Percentiles rank a stretch among this genome's conserved stretches.
Evolutionary conservation across 2,888 invertebrate genomes (phyloP).

Genomic region (Harpalus rubripes): DNA sequence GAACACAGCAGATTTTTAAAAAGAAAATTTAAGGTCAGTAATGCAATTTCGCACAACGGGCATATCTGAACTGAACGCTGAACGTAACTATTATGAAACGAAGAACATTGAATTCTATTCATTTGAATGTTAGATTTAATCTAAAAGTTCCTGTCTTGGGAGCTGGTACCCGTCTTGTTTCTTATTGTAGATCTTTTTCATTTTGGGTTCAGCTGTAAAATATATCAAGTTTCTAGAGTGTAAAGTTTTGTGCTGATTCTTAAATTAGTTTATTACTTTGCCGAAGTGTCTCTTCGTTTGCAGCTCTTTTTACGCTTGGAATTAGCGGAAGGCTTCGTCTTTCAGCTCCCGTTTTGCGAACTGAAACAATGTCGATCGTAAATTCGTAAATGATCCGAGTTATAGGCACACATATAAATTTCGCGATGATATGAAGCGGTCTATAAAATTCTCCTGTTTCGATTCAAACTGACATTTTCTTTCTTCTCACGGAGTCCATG

Average conservation of each 20-base stretch:
- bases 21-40: conserved; percentile 41
- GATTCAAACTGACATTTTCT: conserved; percentile 57
- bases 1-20: conserved; percentile 22
- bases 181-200: conserved; percentile 61
- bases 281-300: conserved; percentile 44
- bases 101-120: conserved; percentile 44
- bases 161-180: conserved; percentile 45
- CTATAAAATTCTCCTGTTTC: conserved; percentile 53
- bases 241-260: conserved; percentile 47
- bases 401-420: conserved; percentile 59
- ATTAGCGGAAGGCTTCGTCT: conserved; percentile 28
- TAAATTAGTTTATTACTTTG: conserved; percentile 62
- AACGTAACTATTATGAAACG: conserved; percentile 47
- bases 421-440: conserved; percentile 48
- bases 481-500: conserved; percentile 55
- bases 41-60: conserved; percentile 37
- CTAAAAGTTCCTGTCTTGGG: conserved; percentile 28
- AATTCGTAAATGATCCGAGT: conserved; percentile 50
- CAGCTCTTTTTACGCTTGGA: conserved; percentile 46
- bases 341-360: background rate
- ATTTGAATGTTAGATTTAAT: conserved; percentile 63
- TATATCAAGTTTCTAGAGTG: conserved; percentile 52
- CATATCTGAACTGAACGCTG: conserved; percentile 25
- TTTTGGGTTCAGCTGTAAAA: conserved; percentile 53
- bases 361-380: conserved; percentile 53